Base-by-base conservation (phyloP, 2,888 invertebrate species). In the Argyra leucocephala region DNA sequence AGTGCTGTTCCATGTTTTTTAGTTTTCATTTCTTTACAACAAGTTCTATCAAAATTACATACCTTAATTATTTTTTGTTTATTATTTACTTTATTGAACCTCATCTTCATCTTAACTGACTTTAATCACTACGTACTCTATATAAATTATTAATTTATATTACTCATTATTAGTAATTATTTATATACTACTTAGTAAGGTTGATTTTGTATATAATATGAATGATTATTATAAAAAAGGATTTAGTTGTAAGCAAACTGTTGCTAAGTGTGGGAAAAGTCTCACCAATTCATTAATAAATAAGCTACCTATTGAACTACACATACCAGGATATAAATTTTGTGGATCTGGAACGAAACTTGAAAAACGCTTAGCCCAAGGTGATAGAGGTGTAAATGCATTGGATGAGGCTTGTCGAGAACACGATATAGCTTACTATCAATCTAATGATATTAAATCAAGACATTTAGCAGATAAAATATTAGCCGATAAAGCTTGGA, bases 331-430 rank as follows among this genome's bases (percentile, higher is more conserved):
- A 1, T 74, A 74, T 69, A 71, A 74, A 57, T 74, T 70, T 65
- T 74, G 72, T 67, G 73, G 71, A 22, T 72, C 72, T 18, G 73
- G 73, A 21, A 74, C 73, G 58, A 70, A 73, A 68, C 66, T 73
- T 66, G 48, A 63, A 37, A 61, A 72, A 67, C 66, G 73, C 60
- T 70, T 75, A 36, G 67, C 65, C 6, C 66, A 72, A 37, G 70
- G 72, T 62, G 72, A 72, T 68, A 62, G 63, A 2, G 71, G 72
- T 15, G 69, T 73, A 5, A 73, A 74, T 68, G 67, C 62, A 22
- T 66, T 73, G 2, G 73, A 74, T 48, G 37, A 65, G 24, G 73
- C 72, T 22, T 73, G 73, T 58, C 69, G 67, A 65, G 63, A 66
- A 59, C 70, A 62, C 26, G 68, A 69, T 66, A 69, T 69, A 21